Base-by-base conservation (phyloP, 2,888 invertebrate species). In the Brachyptera putata region DNA sequence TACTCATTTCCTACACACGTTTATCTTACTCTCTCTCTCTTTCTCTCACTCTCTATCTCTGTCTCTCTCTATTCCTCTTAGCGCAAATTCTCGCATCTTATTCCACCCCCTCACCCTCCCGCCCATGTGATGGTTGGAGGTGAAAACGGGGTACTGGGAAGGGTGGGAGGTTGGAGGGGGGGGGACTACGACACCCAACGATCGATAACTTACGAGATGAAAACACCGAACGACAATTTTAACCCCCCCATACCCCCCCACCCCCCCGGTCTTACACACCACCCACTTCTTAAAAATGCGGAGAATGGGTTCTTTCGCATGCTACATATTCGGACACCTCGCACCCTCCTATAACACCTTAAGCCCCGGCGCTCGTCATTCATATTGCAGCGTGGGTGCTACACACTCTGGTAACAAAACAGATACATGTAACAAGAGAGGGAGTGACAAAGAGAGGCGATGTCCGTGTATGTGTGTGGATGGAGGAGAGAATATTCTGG, bases 111-210 rank as follows among this genome's bases (percentile, higher is more conserved):
- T 25, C 53, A 50, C 18, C n/a, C n/a, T n/a, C n/a, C n/a, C n/a
- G n/a, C n/a, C n/a, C n/a, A n/a, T 16, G 46, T 39, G 63, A 60
- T 48, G 62, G 36, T 24, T 26, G 58, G 49, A 56, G 55, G 57
- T 46, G 43, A 14, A 55, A 56, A 43, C 34, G 56, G 30, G 41
- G 41, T 46, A 71, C 69, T 70, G 71, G 69, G 70, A 76, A 75
- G 74, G 76, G 73, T 70, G 67, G 74, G 73, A 73, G 74, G 72
- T 70, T 74, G 75, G 74, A 66, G 71, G 70, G 69, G 68, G 65
- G 65, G 63, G 24, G 56, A 21, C 48, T 46, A 56, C 49, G 37
- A 34, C 43, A 48, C 48, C 26, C 36, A 36, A 22, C 50, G 61
- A 61, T 61, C 61, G 61, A 61, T 61, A 61, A 57, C 57, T 61